A percentile compares a stretch with the other conserved stretches of the same genome.
phyloP scores from a whole-genome alignment of 2,797 vertebrate species.

The Botia kubotai region DNA sequence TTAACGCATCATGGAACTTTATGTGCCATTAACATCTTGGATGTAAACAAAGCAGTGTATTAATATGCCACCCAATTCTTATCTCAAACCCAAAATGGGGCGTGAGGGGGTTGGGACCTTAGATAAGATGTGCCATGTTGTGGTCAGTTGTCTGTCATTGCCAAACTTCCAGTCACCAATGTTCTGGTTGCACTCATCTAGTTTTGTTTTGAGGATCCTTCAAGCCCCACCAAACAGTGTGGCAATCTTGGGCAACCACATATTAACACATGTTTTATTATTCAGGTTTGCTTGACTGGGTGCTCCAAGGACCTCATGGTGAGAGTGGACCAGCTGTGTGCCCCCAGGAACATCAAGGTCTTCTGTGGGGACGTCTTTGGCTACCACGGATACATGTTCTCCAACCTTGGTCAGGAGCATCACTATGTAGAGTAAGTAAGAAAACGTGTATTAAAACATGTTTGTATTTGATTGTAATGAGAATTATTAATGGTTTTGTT shows the following conservation, averaged over 20 bases:
- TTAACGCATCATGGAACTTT: slow-evolving; percentile 35
- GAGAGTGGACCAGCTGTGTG: slow-evolving; percentile 87
- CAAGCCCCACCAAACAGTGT: not conserved
- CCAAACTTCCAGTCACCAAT: not conserved
- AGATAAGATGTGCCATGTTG: slow-evolving; percentile 68
- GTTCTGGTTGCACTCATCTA: slow-evolving; percentile 1
- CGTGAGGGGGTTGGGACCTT: slow-evolving; percentile 55
- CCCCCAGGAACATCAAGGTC: slow-evolving; percentile 84
- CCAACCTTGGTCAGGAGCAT: slow-evolving; percentile 87
- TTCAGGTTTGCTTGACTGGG: slow-evolving; percentile 89
- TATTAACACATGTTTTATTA: slow-evolving; percentile 4
- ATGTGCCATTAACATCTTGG: slow-evolving; percentile 10
- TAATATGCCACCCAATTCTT: slow-evolving; percentile 51
- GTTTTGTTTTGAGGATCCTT: slow-evolving; percentile 1
- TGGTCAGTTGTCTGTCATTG: slow-evolving; percentile 50
- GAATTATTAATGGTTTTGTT: not conserved
- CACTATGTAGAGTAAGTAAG: slow-evolving; percentile 90
- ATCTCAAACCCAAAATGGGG: slow-evolving; percentile 63
- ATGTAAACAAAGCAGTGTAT: not conserved
- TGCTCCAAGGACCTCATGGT: slow-evolving; percentile 88
- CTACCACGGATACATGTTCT: slow-evolving; percentile 94
- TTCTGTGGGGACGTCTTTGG: slow-evolving; percentile 91
- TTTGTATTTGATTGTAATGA: not conserved
- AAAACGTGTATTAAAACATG: not conserved
- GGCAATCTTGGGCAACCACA: not conserved